Base-by-base conservation (phyloP, 1,140 invertebrate species). In the Antheraea mylitta region DNA sequence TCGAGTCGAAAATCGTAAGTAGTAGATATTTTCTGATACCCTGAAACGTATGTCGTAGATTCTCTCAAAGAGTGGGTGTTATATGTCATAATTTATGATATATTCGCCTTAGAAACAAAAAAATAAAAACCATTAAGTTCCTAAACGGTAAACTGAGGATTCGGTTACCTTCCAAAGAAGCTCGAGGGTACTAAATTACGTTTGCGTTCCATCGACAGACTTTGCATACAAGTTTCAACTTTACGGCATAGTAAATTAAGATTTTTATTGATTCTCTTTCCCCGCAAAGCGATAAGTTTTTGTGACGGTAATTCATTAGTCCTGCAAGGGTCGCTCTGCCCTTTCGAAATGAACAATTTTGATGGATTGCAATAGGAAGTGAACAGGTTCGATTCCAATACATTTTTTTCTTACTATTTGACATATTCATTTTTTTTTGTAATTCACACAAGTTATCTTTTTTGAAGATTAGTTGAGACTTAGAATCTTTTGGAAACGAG, bases 101-200 rank as follows among this genome's bases (percentile, higher is more conserved):
- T 42, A 42, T 42, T 42, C 38, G 38, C 38, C 38, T 42, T 42
- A 42, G 38, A 42, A 42, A 42, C 38, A 53, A 53, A 53, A 53
- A 53, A 42, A 11, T 42, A 42, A 53, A 53, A 81, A 73, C 78
- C 83, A 87, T 87, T 89, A 87, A 86, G 78, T 81, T 76, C 77
- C 79, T 83, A 89, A 89, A 89, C 81, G 85, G 85, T 89, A 83
- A 85, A 87, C 82, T 75, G 75, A 79, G 81, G 83, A 85, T 84
- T 83, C 82, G 73, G 81, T 86, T 87, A 85, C 83, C 72, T 82
- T 81, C 78, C 74, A 79, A 82, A 80, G 76, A 82, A 82, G 70
- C 75, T 73, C 58, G 61, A 61, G 62, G 58, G 19, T 37, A 75
- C 79, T 71, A 79, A 70, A 48, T n/a, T 68, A 58, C 36, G 18